Base-by-base conservation (phyloP, 2,113 vertebrate species). In the Antechinus stuartii region DNA sequence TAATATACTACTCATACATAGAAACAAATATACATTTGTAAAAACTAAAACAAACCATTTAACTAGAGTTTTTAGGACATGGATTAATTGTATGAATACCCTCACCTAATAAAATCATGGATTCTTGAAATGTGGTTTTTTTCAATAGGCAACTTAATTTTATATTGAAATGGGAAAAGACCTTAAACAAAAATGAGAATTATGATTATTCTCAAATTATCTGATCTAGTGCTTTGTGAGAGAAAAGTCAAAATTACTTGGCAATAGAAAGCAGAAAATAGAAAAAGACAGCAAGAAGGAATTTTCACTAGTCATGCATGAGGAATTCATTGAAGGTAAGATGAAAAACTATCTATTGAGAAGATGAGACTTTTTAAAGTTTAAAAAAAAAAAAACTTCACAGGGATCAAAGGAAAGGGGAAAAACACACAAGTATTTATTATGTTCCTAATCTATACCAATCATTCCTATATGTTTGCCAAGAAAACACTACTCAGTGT, bases 291-390 rank as follows among this genome's bases (percentile, higher is more conserved):
- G 30, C 26, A 92, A 52, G 30, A 49, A 46, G 25, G 27, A 30
- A 53, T 47, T 49, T 50, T 26, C 8, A 84, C 30, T 35, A 52
- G 14, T 76, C 24, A n/a, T 52, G 46, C 57, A 84, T 35, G 35
- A 92, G 61, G 68, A 84, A 84, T 50, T 92, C 27, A 92, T 76
- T 92, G 35, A 92, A n/a, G 50, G 23, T 30, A 50, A 53, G 27
- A n/a, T 89, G 52, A 54, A 53, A 84, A 93, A 76, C 50, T 23
- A 12, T 84, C 68, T 47, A 7, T 1, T 93, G 46, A 90, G 8
- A 16, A 9, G 2, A 3, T 10, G 12, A 27, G 68, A 50, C 14
- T 90, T 90, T 90, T 9, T 30, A 27, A 46, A 90, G 25, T 90
- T 47, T 27, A 47, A 90, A 84, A 84, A 90, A 90, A 27, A 22